phyloP scores from a whole-genome alignment of 2,888 invertebrate species.

The Cryptosula pallasiana region DNA sequence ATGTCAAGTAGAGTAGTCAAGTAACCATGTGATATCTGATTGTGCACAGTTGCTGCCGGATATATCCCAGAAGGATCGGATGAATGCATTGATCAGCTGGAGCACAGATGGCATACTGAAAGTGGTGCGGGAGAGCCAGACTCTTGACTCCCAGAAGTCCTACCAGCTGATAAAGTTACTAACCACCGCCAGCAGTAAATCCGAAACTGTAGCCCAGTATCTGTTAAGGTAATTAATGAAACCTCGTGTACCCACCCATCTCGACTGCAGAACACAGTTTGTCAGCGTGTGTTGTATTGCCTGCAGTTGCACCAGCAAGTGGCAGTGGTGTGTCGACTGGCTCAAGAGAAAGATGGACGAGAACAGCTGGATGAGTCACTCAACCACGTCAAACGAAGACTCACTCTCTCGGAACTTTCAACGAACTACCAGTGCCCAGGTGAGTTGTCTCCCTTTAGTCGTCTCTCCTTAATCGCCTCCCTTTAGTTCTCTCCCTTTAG shows the following conservation, averaged over 20 bases:
- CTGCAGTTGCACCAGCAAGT: constrained; percentile 41
- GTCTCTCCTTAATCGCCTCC: too few species aligned
- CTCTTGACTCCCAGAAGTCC: constrained; percentile 54
- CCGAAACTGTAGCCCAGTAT: constrained; percentile 51
- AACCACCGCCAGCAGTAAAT: constrained; percentile 52
- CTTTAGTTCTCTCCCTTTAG: too few species aligned
- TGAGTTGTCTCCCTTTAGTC: constrained; percentile 30
- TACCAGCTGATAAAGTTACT: constrained; percentile 57
- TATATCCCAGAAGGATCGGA: background rate
- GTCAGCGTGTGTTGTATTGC: background rate
- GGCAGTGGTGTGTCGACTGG: constrained; percentile 58
- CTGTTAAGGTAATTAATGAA: constrained; percentile 52
- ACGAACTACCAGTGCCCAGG: constrained; percentile 56
- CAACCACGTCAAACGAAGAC: constrained; percentile 53
- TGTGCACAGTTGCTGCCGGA: constrained; percentile 7
- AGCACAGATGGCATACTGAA: constrained; percentile 28
- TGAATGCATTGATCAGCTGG: background rate
- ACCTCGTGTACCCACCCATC: too few species aligned
- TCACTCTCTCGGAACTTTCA: constrained; percentile 55
- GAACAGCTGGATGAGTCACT: constrained; percentile 40
- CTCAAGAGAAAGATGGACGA: constrained; percentile 54
- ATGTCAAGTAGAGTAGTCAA: too few species aligned
- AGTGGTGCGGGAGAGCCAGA: constrained; percentile 50
- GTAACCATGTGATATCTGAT: too few species aligned
- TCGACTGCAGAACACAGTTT: background rate